Evolutionary conservation across 2,797 vertebrate species (phyloP), one percentile per base, ranked within the genome.

Genomic region (Huso huso): DNA sequence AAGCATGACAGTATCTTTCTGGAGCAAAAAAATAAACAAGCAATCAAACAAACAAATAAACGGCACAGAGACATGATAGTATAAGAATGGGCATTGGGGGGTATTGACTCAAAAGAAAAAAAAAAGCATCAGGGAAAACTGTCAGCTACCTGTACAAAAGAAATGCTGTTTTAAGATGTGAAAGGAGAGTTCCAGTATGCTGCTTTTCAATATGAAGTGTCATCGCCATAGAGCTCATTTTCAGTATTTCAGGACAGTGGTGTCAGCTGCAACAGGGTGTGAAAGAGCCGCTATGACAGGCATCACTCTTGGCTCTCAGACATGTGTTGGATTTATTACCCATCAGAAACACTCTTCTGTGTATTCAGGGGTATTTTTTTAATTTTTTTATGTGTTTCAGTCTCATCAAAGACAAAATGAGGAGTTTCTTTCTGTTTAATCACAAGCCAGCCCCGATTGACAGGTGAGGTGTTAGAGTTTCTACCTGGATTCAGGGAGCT

Each of bases 401-500:
- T 68, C 65, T 65, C 60, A 67, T 65, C 60, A 67, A 64, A 66
- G 60, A 68, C 75, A 69, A 74, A 74, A 77, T 72, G 37, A 81
- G 66, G 63, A 72, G 71, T 73, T 72, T 76, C 69, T 71, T 73
- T 74, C 70, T 68, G 75, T 77, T 77, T 77, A 71, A 77, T 74
- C 76, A 75, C 74, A 69, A 75, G 71, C 70, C 72, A 71, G 72
- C 71, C 70, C 68, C 67, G 67, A 55, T 60, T 71, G 74, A 59
- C 55, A 71, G 4, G 53, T 53, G 48, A 66, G 62, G 37, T 58
- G 64, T 48, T 23, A 23, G 15, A 61, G 51, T 53, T 71, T 86
- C 71, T 74, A 90, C 86, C 87, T 4, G 89, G 53, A 55, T 6
- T 55, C 53, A 55, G 53, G 53, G 53, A 10, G 9, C 10, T 51